phyloP scores from a whole-genome alignment of 2,888 invertebrate species.

The Cantharis nigra region DNA sequence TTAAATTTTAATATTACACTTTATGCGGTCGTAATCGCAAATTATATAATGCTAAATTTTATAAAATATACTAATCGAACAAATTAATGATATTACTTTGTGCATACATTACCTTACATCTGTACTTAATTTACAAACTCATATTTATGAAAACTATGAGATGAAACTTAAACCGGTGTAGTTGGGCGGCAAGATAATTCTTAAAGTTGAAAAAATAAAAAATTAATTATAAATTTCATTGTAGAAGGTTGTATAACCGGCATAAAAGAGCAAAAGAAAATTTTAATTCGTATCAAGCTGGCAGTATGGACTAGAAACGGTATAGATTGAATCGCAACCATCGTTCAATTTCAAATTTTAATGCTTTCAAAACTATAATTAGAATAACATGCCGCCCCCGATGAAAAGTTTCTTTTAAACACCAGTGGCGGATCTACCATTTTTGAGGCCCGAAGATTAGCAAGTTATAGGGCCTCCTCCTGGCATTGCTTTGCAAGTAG shows the following conservation, averaged over 20 bases:
- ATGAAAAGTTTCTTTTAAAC: not conserved
- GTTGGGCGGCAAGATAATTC: not conserved
- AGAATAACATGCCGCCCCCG: not conserved
- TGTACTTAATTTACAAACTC: not conserved
- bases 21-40: not conserved
- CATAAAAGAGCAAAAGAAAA: not conserved
- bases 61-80: not conserved
- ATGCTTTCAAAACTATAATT: not conserved
- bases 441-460: no score
- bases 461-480: no score
- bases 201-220: not conserved
- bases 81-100: not conserved
- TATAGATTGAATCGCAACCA: not conserved
- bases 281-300: not conserved
- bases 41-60: not conserved
- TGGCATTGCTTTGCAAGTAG: no score
- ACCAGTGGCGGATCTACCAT: no score
- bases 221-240: not conserved
- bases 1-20: not conserved
- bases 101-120: not conserved
- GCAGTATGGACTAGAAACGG: not conserved
- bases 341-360: not conserved
- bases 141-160: not conserved
- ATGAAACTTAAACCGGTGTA: not conserved
- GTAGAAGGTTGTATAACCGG: not conserved